These are phyloP conservation scores for Sebastes aleutianus DNA, from an alignment of 2,797 vertebrate genomes.

Conservation along the genomic window DNA sequence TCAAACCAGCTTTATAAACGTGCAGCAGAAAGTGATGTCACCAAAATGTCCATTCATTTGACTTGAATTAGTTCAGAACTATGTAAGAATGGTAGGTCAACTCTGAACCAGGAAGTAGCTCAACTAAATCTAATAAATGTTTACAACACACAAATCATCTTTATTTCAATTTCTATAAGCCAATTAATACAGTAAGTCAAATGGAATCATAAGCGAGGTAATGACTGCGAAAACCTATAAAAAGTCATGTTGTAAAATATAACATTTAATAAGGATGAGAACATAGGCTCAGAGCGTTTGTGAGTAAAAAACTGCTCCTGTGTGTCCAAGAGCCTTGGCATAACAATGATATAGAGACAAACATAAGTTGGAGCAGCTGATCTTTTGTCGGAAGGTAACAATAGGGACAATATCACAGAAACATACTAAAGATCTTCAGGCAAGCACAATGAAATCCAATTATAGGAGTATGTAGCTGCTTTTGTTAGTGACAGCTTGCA, in stretches of 20 bases:
- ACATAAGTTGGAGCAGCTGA: slow-evolving; percentile 1
- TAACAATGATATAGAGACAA: not conserved
- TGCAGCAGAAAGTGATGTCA: not conserved
- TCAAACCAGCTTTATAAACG: not conserved
- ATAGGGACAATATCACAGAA: slow-evolving; percentile 18
- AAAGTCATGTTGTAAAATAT: not conserved
- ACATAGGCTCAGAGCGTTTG: no score
- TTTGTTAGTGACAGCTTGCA: slow-evolving; percentile 17
- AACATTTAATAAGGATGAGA: not conserved
- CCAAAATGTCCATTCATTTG: not conserved
- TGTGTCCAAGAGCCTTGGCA: not conserved
- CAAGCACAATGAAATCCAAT: slow-evolving; percentile 34
- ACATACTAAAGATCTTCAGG: slow-evolving; percentile 1
- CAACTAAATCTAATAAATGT: not conserved
- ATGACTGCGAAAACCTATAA: not conserved
- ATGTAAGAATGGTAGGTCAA: not conserved
- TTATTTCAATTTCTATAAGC: not conserved
- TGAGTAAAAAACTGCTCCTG: not conserved
- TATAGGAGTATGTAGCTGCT: slow-evolving; percentile 1
- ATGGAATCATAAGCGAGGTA: not conserved
- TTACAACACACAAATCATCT: not conserved
- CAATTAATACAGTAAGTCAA: not conserved
- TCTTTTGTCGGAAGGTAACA: slow-evolving; percentile 26
- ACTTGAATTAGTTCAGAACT: not conserved
- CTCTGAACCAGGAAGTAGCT: not conserved